These are phyloP conservation scores for Tauraco hartlaubi DNA, from an alignment of 2,797 vertebrate genomes.

Conservation along the genomic window DNA sequence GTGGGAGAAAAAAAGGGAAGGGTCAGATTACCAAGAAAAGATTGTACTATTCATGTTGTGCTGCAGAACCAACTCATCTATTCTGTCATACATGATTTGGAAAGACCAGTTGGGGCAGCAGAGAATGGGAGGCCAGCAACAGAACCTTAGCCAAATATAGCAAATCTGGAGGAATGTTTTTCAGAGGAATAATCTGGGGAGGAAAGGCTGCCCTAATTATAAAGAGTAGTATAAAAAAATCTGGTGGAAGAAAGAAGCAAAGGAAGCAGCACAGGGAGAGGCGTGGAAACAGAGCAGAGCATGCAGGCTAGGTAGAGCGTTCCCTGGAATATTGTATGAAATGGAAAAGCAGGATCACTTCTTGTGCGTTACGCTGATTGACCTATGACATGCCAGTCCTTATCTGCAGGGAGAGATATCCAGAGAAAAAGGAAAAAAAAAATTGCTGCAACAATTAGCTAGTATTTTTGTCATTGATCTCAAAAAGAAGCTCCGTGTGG, in stretches of 20 bases:
- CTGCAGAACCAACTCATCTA: background rate
- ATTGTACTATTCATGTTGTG: background rate
- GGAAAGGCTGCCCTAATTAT: background rate
- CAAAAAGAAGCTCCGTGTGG: background rate
- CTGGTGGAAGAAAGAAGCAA: background rate
- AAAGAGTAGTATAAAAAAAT: background rate
- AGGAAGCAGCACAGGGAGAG: background rate
- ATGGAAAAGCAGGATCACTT: background rate
- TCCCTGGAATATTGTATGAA: background rate
- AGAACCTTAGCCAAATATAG: background rate
- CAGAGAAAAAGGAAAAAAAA: background rate
- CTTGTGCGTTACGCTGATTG: background rate
- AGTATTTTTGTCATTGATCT: background rate
- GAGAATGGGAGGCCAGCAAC: background rate
- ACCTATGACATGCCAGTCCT: background rate
- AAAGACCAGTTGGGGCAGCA: background rate
- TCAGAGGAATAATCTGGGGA: background rate
- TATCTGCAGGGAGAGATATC: background rate
- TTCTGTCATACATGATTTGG: background rate
- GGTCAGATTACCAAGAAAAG: background rate
- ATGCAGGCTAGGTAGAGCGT: background rate
- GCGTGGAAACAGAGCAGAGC: background rate
- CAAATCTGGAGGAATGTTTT: background rate
- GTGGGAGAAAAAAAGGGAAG: background rate
- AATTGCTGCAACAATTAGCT: background rate